These are phyloP conservation scores for Furcifer pardalis DNA, from an alignment of 2,797 vertebrate genomes.

Conservation along the genomic window DNA sequence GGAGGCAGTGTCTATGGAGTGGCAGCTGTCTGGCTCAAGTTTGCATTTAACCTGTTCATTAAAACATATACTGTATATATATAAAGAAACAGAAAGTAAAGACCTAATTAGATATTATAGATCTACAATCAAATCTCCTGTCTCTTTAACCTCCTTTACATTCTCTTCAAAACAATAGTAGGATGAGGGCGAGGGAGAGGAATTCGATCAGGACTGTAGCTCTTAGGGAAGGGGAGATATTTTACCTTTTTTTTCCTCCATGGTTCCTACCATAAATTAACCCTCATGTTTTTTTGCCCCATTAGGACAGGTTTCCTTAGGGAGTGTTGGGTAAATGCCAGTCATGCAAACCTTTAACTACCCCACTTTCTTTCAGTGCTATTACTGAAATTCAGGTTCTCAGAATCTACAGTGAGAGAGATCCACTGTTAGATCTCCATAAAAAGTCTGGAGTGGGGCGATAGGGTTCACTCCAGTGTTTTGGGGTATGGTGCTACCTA, in stretches of 20 bases:
- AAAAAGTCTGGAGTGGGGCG: neutral
- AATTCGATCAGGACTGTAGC: neutral
- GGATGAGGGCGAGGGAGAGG: neutral
- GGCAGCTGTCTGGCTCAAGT: too few species aligned
- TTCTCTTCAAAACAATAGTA: neutral
- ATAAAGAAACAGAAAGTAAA: neutral
- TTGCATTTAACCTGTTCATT: neutral
- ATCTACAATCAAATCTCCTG: neutral
- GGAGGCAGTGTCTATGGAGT: neutral
- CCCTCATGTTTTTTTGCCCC: neutral
- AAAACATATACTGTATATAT: too few species aligned
- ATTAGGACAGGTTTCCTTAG: neutral
- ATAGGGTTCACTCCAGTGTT: neutral
- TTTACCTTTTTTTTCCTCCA: neutral
- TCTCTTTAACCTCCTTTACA: neutral
- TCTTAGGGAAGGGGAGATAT: neutral
- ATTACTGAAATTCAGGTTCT: neutral
- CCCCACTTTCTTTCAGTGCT: too few species aligned
- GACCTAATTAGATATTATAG: neutral
- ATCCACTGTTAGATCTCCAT: neutral
- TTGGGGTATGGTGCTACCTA: too few species aligned
- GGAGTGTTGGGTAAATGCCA: neutral
- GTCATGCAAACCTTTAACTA: neutral
- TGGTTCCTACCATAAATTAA: neutral
- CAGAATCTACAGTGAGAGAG: neutral